A percentile compares a stretch with the other conserved stretches of the same genome.
Conservation (phyloP, 2,797 vertebrate species). For the Natrix natrix region DNA sequence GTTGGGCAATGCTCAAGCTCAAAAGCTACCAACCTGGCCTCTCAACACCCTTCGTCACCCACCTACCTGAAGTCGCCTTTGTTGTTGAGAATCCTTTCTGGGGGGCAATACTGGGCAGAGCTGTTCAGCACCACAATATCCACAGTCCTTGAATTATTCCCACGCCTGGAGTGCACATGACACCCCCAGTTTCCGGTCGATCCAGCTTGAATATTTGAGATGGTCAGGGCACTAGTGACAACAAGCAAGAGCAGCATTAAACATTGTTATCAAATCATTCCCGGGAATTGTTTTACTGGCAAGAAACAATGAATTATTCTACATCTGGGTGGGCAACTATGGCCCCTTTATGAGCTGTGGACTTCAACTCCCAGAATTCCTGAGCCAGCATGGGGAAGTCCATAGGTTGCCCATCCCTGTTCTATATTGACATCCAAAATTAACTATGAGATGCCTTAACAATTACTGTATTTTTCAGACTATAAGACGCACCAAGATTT, state of each 20-base stretch:
- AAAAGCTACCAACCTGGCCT: not conserved
- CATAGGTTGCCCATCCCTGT: not conserved
- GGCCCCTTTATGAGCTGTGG: not conserved
- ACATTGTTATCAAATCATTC: not conserved
- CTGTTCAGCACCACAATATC: conserved; percentile 93
- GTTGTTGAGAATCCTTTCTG: conserved; percentile 92
- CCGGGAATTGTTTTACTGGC: not conserved
- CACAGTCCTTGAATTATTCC: conserved; percentile 92
- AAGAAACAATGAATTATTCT: not conserved
- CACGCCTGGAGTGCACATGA: conserved; percentile 87
- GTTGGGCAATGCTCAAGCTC: not conserved
- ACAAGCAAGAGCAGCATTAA: conserved; percentile 9
- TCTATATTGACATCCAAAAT: not conserved
- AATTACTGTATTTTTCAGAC: too few species aligned
- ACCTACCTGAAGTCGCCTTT: conserved; percentile 99
- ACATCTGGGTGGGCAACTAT: not conserved
- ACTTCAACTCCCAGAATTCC: not conserved
- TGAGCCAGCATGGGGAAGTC: not conserved
- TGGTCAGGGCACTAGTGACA: conserved; percentile 84
- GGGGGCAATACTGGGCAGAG: conserved; percentile 88
- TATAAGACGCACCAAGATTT: too few species aligned
- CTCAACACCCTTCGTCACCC: conserved; percentile 34
- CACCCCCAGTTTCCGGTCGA: conserved; percentile 98
- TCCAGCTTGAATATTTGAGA: conserved; percentile 96
- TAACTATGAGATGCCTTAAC: not conserved